A percentile compares a stretch with the other conserved stretches of the same genome.
These are phyloP conservation scores for Diarsia dahlii DNA, from an alignment of 2,888 invertebrate genomes.

Conservation along the genomic window DNA sequence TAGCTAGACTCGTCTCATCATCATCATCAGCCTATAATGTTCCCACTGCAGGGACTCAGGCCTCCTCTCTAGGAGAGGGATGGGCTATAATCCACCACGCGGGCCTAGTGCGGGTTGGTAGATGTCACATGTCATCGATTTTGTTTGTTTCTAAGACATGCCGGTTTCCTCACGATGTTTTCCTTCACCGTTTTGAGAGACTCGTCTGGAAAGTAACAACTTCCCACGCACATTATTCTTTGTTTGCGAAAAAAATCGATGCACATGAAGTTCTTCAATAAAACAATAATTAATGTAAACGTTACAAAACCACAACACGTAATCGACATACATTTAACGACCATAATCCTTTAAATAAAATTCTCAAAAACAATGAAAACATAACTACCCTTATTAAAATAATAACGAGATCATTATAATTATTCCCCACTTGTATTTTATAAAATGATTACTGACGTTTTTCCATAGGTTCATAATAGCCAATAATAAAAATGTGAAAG, in stretches of 20 bases:
- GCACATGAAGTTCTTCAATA: neutral
- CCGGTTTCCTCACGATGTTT: no score
- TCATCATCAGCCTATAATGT: no score
- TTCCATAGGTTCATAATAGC: constrained; percentile 5
- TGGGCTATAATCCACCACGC: no score
- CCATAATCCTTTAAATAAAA: neutral
- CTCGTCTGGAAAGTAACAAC: neutral
- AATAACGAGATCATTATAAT: neutral
- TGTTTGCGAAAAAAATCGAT: fast-evolving
- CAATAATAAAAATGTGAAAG: neutral
- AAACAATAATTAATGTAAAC: neutral
- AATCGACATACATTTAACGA: neutral
- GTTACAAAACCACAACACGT: neutral
- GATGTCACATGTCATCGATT: no score
- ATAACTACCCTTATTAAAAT: neutral
- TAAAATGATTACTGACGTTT: constrained; percentile 19
- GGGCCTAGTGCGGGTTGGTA: no score
- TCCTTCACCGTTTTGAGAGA: no score
- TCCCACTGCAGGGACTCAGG: no score
- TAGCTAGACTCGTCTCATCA: no score
- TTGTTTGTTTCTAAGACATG: no score
- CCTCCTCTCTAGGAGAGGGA: no score
- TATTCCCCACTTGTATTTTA: neutral
- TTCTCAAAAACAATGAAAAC: constrained; percentile 4
- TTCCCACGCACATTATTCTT: neutral